phyloP scores from a whole-genome alignment of 1,140 invertebrate species.

The Chymomyza costata region DNA sequence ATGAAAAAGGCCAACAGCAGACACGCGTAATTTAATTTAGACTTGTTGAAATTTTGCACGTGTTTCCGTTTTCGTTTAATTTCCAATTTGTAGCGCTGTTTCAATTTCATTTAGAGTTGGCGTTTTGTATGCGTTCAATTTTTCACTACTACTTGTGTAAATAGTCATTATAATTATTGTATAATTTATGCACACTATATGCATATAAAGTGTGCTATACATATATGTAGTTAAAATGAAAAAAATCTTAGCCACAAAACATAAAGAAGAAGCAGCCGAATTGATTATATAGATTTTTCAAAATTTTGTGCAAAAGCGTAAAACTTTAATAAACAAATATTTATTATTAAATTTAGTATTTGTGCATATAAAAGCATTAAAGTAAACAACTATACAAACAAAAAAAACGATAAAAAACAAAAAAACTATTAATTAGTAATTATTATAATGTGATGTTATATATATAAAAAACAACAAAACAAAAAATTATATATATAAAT shows the following conservation, averaged over 20 bases:
- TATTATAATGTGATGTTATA: conserved; percentile 75
- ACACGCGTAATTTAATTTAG: no score
- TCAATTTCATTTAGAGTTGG: no score
- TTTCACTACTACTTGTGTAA: conserved; percentile 37
- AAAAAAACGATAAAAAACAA: conserved; percentile 13
- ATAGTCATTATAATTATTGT: conserved; percentile 67
- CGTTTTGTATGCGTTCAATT: conserved; percentile 14
- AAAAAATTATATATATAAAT: conserved; percentile 36
- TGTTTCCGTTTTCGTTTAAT: conserved; percentile 28
- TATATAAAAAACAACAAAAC: conserved; percentile 54
- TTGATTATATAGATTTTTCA: no score
- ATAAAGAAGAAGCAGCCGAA: no score
- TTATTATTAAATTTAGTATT: conserved; percentile 55
- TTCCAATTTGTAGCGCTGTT: no score
- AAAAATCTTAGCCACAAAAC: conserved; percentile 9
- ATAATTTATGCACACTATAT: no score
- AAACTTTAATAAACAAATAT: conserved; percentile 18
- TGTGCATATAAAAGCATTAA: conserved; percentile 28
- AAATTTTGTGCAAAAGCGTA: no score
- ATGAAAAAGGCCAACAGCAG: no score
- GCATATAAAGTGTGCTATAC: conserved; percentile 9
- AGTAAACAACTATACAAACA: conserved; percentile 39
- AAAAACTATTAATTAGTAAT: conserved; percentile 66
- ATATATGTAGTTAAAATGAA: no score
- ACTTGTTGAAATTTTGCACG: conserved; percentile 25